Percentiles rank a stretch among this genome's conserved stretches.
phyloP scores from a whole-genome alignment of 1,140 invertebrate genomes.

The Heliconius nattereri region DNA sequence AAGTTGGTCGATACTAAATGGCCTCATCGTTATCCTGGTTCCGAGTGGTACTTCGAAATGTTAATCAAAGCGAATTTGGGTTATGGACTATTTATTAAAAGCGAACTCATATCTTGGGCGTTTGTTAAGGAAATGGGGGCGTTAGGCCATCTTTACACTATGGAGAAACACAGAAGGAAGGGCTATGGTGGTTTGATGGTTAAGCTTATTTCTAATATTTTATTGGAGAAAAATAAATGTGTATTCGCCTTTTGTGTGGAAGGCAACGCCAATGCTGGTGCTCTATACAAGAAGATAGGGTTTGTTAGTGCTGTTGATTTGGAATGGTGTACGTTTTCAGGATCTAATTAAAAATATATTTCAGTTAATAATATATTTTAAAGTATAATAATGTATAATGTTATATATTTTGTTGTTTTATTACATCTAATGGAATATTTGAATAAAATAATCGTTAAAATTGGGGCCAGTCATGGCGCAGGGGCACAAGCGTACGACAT shows the following conservation, averaged over 20 bases:
- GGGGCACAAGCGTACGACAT: neutral
- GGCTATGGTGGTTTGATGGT: conserved; percentile 49
- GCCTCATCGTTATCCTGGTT: conserved; percentile 49
- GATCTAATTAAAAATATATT: conserved; percentile 2
- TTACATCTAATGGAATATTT: neutral
- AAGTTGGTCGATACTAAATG: conserved; percentile 41
- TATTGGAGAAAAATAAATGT: conserved; percentile 44
- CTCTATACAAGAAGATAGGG: conserved; percentile 52
- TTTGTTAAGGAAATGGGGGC: conserved; percentile 51
- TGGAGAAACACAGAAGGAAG: conserved; percentile 53
- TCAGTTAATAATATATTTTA: neutral
- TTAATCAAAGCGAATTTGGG: conserved; percentile 50
- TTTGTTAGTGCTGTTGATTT: conserved; percentile 40
- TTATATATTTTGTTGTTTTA: neutral
- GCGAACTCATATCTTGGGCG: conserved; percentile 50
- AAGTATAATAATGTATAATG: neutral
- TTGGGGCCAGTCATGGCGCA: too few relatives aligned
- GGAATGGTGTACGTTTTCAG: conserved; percentile 41
- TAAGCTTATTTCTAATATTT: conserved; percentile 49
- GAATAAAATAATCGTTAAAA: too few relatives aligned
- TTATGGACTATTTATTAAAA: conserved; percentile 49
- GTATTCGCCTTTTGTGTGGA: conserved; percentile 47
- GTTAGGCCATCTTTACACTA: conserved; percentile 50
- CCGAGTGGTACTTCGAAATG: conserved; percentile 47
- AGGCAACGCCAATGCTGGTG: conserved; percentile 46